A percentile compares a stretch with the other conserved stretches of the same genome.
phyloP scores from a whole-genome alignment of 2,888 invertebrate species.

The Cheilosia vernalis region DNA sequence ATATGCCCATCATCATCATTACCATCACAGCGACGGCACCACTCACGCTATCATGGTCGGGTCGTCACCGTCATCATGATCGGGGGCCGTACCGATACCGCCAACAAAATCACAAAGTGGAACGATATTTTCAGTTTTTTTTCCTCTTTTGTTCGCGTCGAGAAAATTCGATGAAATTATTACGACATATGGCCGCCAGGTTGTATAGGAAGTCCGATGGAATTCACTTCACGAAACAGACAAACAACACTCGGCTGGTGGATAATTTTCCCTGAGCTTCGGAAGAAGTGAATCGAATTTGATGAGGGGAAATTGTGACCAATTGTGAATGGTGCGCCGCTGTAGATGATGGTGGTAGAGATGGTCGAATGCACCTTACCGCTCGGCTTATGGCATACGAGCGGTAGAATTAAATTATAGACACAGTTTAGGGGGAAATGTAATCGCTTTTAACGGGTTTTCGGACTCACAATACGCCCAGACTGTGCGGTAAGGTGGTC shows the following conservation, averaged over 20 bases:
- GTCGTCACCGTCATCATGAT: constrained; percentile 27
- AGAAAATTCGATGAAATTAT: constrained; percentile 69
- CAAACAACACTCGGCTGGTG: background rate
- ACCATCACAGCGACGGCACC: constrained; percentile 4
- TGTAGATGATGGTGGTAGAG: background rate
- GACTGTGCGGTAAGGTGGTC: constrained; percentile 39
- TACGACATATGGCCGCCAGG: constrained; percentile 71
- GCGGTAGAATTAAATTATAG: constrained; percentile 71
- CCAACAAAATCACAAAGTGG: constrained; percentile 67
- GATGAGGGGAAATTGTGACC: constrained; percentile 72
- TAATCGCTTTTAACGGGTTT: constrained; percentile 51
- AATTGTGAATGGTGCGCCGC: constrained; percentile 38
- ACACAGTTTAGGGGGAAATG: constrained; percentile 55
- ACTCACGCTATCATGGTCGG: constrained; percentile 29
- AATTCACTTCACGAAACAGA: constrained; percentile 8
- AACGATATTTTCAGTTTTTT: constrained; percentile 53
- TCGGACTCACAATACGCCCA: constrained; percentile 20
- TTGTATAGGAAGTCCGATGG: constrained; percentile 58
- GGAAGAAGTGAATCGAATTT: constrained; percentile 70
- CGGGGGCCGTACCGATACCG: constrained; percentile 17
- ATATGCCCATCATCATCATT: constrained; percentile 66
- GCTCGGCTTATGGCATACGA: constrained; percentile 39
- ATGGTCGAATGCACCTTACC: constrained; percentile 61
- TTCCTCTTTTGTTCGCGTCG: constrained; percentile 5
- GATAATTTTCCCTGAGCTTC: constrained; percentile 57